These are phyloP conservation scores for Pseudochirops cupreus DNA, from an alignment of 2,797 vertebrate species.

Conservation along the genomic window DNA sequence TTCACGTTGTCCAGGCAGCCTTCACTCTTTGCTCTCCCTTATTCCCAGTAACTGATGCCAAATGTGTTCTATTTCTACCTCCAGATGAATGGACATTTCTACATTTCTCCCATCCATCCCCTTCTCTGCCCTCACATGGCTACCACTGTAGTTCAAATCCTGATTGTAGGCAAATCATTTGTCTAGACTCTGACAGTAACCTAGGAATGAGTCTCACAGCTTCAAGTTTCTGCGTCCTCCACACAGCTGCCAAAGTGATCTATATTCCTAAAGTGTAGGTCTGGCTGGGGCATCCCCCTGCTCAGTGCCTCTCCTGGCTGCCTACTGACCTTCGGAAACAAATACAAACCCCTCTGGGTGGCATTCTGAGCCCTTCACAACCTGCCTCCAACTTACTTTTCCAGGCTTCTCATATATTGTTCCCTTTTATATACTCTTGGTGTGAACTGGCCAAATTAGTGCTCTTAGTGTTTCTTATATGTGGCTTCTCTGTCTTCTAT, in stretches of 20 bases:
- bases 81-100: background rate
- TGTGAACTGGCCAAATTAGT: background rate
- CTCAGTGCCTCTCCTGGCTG: background rate
- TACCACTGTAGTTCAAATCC: background rate
- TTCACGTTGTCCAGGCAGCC: background rate
- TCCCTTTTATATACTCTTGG: background rate
- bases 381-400: background rate
- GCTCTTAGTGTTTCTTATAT: background rate
- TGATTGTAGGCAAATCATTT: background rate
- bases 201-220: background rate
- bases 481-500: background rate
- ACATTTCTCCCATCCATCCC: background rate
- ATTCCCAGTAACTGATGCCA: background rate
- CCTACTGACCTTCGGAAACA: background rate
- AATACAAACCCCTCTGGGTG: background rate
- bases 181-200: background rate
- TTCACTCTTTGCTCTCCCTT: background rate
- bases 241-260: background rate
- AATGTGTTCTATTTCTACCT: background rate
- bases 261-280: background rate
- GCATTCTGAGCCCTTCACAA: background rate
- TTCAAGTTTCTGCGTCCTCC: background rate
- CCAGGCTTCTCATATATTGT: background rate
- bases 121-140: background rate
- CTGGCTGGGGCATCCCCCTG: background rate